Evolutionary conservation across 2,113 vertebrate genomes (phyloP).

Genomic region (Takifugu flavidus): DNA sequence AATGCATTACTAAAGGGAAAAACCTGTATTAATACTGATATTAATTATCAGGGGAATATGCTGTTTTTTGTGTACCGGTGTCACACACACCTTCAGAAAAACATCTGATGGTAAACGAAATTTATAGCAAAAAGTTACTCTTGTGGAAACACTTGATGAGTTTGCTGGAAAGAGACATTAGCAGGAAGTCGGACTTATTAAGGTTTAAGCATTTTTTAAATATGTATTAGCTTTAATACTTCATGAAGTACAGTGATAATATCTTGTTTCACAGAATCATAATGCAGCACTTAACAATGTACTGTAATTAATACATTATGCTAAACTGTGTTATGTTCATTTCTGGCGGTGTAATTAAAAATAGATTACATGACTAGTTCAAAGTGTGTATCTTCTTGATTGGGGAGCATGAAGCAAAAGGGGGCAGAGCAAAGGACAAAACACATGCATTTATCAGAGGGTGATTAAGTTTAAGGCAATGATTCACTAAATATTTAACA

Average conservation of each 20-base stretch:
- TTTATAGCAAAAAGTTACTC: slow-evolving; percentile 36
- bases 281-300: slow-evolving; percentile 68
- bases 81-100: no score
- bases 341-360: slow-evolving; percentile 72
- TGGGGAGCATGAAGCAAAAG: slow-evolving; percentile 52
- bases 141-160: slow-evolving; percentile 11
- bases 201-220: slow-evolving; percentile 75
- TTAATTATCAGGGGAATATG: no score
- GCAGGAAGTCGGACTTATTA: slow-evolving; percentile 66
- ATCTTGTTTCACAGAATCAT: slow-evolving; percentile 68
- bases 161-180: slow-evolving; percentile 43
- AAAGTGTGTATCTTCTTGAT: slow-evolving; percentile 66
- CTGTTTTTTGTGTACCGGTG: no score
- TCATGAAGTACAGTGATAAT: slow-evolving; percentile 74
- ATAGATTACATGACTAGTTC: slow-evolving; percentile 69
- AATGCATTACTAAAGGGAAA: no score
- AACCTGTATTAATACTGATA: no score
- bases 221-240: slow-evolving; percentile 75
- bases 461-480: slow-evolving; percentile 82
- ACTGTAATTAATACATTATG: slow-evolving; percentile 74
- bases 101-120: no score
- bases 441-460: slow-evolving; percentile 75
- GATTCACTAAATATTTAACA: slow-evolving; percentile 85
- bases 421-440: slow-evolving; percentile 49
- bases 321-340: slow-evolving; percentile 75